Conservation (phyloP, 2,888 invertebrate species). For the Rhingia rostrata region DNA sequence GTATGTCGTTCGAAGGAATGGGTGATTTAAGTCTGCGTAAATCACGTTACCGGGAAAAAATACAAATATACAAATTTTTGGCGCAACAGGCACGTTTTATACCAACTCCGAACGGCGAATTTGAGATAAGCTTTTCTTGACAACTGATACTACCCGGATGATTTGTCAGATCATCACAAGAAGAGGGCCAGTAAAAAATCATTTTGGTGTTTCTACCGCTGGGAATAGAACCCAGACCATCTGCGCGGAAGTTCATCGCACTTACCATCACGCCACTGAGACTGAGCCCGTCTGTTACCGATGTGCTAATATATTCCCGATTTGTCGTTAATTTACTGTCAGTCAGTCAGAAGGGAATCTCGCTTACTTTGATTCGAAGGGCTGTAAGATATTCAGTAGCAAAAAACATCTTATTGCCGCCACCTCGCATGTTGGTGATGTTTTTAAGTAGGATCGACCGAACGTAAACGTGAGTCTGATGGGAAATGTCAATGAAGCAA, state of each 20-base stretch:
- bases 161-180: no score
- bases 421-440: background rate
- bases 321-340: constrained; percentile 18
- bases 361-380: background rate
- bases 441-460: constrained; percentile 14
- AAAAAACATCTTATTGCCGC: constrained; percentile 7
- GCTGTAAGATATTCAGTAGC: background rate
- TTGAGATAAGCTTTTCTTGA: no score
- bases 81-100: no score
- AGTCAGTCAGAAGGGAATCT: constrained; percentile 5
- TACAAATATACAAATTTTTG: no score
- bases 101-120: no score
- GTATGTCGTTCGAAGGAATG: background rate
- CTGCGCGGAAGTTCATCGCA: no score
- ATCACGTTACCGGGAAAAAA: no score
- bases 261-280: no score
- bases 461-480: constrained; percentile 8
- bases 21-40: constrained; percentile 1
- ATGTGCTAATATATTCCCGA: constrained; percentile 15
- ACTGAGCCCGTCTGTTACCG: background rate
- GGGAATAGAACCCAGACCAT: no score
- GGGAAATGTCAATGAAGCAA: background rate
- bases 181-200: no score
- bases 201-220: no score
- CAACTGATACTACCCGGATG: no score